Percentiles rank a stretch among this genome's conserved stretches.
Evolutionary conservation across 2,797 vertebrate genomes (phyloP).

Genomic region (Enteromius argenteus): DNA sequence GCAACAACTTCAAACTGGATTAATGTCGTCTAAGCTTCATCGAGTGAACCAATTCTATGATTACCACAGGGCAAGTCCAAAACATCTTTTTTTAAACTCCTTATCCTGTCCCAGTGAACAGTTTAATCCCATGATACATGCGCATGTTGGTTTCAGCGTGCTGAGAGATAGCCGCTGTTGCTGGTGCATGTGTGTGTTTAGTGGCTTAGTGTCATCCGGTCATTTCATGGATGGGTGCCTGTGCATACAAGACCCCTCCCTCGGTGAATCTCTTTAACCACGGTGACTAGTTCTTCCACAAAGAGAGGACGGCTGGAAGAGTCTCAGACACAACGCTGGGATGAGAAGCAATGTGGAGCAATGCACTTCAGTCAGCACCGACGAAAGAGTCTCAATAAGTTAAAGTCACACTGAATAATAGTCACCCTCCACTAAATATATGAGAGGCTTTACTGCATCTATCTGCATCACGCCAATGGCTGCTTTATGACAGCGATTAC

Average conservation of each 20-base stretch:
- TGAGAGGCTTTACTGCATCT: slow-evolving; percentile 42
- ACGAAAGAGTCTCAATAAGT: background rate
- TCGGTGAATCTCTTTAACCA: slow-evolving; percentile 57
- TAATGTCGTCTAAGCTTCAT: background rate
- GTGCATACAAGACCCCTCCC: slow-evolving; percentile 66
- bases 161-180: background rate
- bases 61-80: background rate
- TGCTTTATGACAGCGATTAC: slow-evolving; percentile 69
- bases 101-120: background rate
- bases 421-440: background rate
- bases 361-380: background rate
- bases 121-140: slow-evolving; percentile 19
- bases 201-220: slow-evolving; percentile 68
- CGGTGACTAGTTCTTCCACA: slow-evolving; percentile 57
- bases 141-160: slow-evolving; percentile 8
- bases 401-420: background rate
- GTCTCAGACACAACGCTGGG: background rate
- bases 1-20: background rate
- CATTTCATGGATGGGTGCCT: slow-evolving; percentile 73
- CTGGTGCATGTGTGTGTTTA: slow-evolving; percentile 60
- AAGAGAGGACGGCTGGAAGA: slow-evolving; percentile 51
- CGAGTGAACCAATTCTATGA: background rate
- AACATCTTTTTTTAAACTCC: slow-evolving; percentile 13
- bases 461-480: slow-evolving; percentile 62
- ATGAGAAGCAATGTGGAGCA: background rate